Conservation (phyloP, 53 echinoderm and acorn worm species). For the Paelopatides confundens region DNA sequence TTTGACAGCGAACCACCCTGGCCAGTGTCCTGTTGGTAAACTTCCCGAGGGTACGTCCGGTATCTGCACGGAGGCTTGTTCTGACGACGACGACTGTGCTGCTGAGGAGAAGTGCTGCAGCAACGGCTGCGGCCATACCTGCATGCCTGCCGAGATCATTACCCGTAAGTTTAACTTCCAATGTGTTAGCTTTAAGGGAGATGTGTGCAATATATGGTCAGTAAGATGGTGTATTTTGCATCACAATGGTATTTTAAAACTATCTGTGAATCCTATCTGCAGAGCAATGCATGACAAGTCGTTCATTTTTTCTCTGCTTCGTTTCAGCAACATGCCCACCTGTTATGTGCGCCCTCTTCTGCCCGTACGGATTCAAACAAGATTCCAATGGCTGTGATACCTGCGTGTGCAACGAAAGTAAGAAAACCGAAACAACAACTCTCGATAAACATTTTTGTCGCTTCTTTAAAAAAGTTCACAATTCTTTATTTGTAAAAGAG, state of each 20-base stretch:
- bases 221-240: too few species aligned
- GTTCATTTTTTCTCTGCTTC: too few species aligned
- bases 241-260: too few species aligned
- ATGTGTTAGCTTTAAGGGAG: too few species aligned
- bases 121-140: slow-evolving; percentile 81
- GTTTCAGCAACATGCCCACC: slow-evolving; percentile 43
- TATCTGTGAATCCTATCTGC: too few species aligned
- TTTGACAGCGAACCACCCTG: slow-evolving; percentile 20
- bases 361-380: slow-evolving; percentile 59
- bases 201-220: too few species aligned
- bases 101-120: slow-evolving; percentile 65
- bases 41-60: slow-evolving; percentile 58
- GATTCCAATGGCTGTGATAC: slow-evolving; percentile 58
- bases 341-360: slow-evolving; percentile 54
- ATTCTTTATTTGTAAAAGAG: too few species aligned
- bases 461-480: too few species aligned
- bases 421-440: too few species aligned
- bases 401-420: slow-evolving; percentile 51
- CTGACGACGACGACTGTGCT: slow-evolving; percentile 48
- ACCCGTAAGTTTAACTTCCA: slow-evolving; percentile 45
- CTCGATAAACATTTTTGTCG: too few species aligned
- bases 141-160: slow-evolving; percentile 37
- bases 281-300: too few species aligned
- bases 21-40: slow-evolving; percentile 25
- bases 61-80: slow-evolving; percentile 65